Evolutionary conservation across 1,140 invertebrate genomes (phyloP).

Genomic region (Magallana gigas): DNA sequence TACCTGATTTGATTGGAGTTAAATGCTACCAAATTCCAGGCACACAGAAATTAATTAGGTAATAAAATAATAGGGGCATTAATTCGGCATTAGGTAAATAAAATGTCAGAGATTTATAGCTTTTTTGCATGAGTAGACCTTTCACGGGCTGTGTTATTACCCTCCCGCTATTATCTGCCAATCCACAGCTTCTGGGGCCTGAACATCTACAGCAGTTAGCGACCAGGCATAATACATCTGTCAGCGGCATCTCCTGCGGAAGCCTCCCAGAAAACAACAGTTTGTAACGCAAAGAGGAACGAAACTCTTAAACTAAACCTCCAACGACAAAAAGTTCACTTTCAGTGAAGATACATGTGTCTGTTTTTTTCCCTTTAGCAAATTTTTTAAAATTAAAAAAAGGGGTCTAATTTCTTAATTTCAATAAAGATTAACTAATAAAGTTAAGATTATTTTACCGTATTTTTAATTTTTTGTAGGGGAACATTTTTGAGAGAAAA

Average conservation of each 20-base stretch:
- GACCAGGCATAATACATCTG: constrained; percentile 11
- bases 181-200: background rate
- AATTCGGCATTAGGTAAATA: background rate
- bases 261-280: background rate
- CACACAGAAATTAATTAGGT: constrained; percentile 20
- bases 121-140: background rate
- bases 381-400: too few relatives aligned
- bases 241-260: background rate
- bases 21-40: background rate
- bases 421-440: too few relatives aligned
- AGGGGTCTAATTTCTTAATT: too few relatives aligned
- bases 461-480: too few relatives aligned
- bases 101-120: constrained; percentile 22
- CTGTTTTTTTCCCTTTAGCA: background rate
- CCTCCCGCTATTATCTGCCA: background rate
- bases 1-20: background rate
- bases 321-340: background rate
- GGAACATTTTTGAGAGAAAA: too few relatives aligned
- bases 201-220: background rate
- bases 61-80: constrained; percentile 29
- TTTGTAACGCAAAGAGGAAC: background rate
- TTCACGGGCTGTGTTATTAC: constrained; percentile 19
- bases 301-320: too few relatives aligned
- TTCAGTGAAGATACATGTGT: background rate
- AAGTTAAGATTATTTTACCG: too few relatives aligned